These are phyloP conservation scores for Arge pagana DNA, from an alignment of 2,888 invertebrate species.

Conservation along the genomic window DNA sequence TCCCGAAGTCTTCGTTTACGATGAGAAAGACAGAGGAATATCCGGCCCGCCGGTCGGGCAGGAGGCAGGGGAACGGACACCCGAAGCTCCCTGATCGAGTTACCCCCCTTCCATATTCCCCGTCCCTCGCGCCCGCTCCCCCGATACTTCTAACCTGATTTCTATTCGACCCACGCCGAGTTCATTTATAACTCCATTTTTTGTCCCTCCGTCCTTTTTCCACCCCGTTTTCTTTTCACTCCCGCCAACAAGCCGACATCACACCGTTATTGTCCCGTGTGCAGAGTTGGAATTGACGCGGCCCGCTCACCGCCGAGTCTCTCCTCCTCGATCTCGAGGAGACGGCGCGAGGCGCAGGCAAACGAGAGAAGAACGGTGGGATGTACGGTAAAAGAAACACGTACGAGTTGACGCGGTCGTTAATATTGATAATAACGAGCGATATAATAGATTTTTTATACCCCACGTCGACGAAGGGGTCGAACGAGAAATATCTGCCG, in stretches of 20 bases:
- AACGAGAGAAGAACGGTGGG: too few species aligned
- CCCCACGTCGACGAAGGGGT: too few species aligned
- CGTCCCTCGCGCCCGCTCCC: too few species aligned
- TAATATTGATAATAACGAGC: too few species aligned
- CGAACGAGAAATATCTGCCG: too few species aligned
- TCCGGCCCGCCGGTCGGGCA: too few species aligned
- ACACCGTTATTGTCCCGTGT: conserved; percentile 15
- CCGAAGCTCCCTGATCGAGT: conserved; percentile 41
- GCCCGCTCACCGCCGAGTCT: neutral
- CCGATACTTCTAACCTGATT: conserved; percentile 34
- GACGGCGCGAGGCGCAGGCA: neutral
- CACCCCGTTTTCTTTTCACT: neutral
- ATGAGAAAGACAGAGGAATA: too few species aligned
- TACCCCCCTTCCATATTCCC: conserved; percentile 37
- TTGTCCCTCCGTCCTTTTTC: conserved; percentile 27
- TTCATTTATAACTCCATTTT: conserved; percentile 43
- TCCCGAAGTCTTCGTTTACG: conserved; percentile 15
- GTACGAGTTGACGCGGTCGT: too few species aligned
- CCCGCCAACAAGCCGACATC: conserved; percentile 1
- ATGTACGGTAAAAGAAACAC: too few species aligned
- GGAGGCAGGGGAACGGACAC: conserved; percentile 38
- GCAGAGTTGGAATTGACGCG: neutral
- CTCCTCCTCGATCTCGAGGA: neutral
- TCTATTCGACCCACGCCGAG: conserved; percentile 42
- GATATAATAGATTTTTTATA: too few species aligned